Conservation (phyloP, 2,888 invertebrate genomes). For the Ochropleura leucogaster region DNA sequence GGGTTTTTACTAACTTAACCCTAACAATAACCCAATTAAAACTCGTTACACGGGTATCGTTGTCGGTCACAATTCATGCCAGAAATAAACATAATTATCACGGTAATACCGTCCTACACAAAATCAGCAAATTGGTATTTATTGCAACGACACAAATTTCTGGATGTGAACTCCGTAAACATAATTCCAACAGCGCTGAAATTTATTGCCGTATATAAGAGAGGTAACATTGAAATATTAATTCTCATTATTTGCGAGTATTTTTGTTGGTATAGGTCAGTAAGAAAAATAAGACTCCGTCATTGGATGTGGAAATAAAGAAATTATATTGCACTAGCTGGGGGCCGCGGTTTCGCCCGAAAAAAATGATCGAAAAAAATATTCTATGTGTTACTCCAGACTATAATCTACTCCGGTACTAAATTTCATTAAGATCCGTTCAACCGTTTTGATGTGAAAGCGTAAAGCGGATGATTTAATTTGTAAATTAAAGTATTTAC, state of each 20-base stretch:
- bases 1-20: background rate
- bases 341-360: no score
- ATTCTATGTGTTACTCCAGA: no score
- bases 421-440: no score
- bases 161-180: constrained; percentile 46
- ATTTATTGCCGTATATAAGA: constrained; percentile 53
- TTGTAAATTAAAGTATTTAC: no score
- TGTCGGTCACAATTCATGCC: background rate
- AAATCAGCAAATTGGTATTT: constrained; percentile 60
- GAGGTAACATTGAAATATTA: constrained; percentile 57
- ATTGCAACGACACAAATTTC: constrained; percentile 50
- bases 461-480: no score
- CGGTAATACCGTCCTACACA: constrained; percentile 24
- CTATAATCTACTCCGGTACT: no score
- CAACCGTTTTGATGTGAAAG: no score
- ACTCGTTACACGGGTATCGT: background rate
- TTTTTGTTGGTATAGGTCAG: constrained; percentile 33
- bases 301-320: background rate
- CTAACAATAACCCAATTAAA: background rate
- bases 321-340: background rate
- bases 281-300: constrained; percentile 20
- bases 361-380: no score
- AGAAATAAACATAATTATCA: constrained; percentile 34
- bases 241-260: constrained; percentile 39
- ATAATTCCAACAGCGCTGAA: constrained; percentile 52